Conservation (phyloP, 2,888 invertebrate species). For the Rhagium mordax region DNA sequence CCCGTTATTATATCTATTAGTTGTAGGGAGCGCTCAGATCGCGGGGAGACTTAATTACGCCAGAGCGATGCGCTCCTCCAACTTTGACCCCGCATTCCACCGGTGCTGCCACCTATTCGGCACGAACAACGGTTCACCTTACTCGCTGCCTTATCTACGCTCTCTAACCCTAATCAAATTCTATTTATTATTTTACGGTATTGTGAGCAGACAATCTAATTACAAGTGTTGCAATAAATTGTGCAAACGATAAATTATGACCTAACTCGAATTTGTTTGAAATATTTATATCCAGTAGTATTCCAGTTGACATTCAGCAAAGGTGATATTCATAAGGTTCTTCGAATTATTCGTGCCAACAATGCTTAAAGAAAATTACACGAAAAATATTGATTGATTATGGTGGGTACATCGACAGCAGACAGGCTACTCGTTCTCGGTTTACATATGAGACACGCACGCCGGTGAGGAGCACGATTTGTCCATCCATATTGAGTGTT, state of each 20-base stretch:
- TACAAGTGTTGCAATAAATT: constrained; percentile 15
- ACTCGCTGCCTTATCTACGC: constrained; percentile 41
- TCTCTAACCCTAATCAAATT: constrained; percentile 31
- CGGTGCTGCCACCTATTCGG: constrained; percentile 67
- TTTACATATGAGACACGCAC: too few species aligned
- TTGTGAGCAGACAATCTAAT: constrained; percentile 2
- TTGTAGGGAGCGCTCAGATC: constrained; percentile 69
- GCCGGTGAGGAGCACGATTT: too few species aligned
- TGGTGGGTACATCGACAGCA: too few species aligned
- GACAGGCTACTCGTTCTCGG: too few species aligned
- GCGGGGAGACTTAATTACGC: constrained; percentile 70
- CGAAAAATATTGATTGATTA: too few species aligned
- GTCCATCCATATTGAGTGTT: too few species aligned
- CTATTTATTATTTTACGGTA: constrained; percentile 29
- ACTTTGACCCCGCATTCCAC: constrained; percentile 69
- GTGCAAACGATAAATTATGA: constrained; percentile 6
- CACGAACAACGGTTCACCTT: constrained; percentile 59
- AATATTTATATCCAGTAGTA: background rate
- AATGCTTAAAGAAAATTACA: background rate
- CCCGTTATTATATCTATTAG: constrained; percentile 71
- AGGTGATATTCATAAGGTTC: background rate
- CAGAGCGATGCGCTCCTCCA: constrained; percentile 68
- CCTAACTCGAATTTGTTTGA: constrained; percentile 22
- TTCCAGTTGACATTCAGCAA: background rate
- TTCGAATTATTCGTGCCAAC: background rate